Evolutionary conservation across 2,113 vertebrate genomes (phyloP), one percentile per base, ranked within the genome.

Genomic region (Promerops cafer): DNA sequence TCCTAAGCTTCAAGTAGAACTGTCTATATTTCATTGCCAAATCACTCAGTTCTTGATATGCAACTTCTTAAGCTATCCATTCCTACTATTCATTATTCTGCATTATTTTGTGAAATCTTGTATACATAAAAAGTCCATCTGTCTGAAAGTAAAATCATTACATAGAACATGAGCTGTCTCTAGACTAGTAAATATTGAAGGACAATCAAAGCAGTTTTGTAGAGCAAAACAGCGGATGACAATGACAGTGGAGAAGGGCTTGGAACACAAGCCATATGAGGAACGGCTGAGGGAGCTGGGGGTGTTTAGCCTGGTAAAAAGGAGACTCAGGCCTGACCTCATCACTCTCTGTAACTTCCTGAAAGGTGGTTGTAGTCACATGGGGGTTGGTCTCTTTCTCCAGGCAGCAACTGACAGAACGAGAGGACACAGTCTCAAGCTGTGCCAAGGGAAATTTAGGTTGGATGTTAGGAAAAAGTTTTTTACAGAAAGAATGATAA

Each of bases 361-460:
- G 37, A 53, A 40, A 13, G 11, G 35, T 40, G 28, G 15, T 2
- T 40, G 49, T 24, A 4, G 15, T 7, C 68, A 53, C 15, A 2
- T 39, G 14, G 27, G 15, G 35, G 7, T 60, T 20, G 16, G 28
- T 33, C 16, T 76, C 44, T 60, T 39, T 60, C 21, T 31, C 16
- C 6, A 31, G 21, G 5, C 35, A 70, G 28, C 6, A 35, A 22
- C 27, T 23, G 49, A 49, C 56, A 50, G 45, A 77, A 61, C 2
- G 0, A 61, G 28, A 26, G 16, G 17, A 33, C 28, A 33, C 37
- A n/a, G 13, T 8, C 22, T 63, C 1, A 27, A 16, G 8, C 2
- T 27, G 22, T 0, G 0, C 1, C 35, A 50, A 19, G 17, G 44
- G 10, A 50, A 77, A 40, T 20, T 49, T 4, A 10, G 3, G 18